Percentiles rank a stretch among this genome's conserved stretches.
phyloP scores from a whole-genome alignment of 2,888 invertebrate genomes.

The Formica aserva region DNA sequence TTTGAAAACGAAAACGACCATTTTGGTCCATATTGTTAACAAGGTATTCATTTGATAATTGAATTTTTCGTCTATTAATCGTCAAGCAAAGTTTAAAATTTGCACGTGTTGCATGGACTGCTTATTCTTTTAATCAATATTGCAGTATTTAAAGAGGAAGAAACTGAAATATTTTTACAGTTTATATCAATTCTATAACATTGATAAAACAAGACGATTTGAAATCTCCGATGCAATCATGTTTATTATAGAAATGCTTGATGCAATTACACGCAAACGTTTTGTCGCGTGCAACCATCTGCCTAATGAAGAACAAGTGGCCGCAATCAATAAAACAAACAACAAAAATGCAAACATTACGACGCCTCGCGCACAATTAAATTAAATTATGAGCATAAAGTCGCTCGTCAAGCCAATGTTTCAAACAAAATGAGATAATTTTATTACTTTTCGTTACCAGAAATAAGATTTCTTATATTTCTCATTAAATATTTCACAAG shows the following conservation, averaged over 20 bases:
- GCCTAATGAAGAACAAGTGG: conserved; percentile 73
- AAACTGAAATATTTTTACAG: not conserved
- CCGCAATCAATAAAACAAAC: conserved; percentile 71
- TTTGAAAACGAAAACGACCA: not conserved
- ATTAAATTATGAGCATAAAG: conserved; percentile 57
- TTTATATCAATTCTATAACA: not conserved
- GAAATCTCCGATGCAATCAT: not conserved
- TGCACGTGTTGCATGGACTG: not conserved
- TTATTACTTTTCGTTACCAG: not conserved
- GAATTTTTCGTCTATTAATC: not conserved
- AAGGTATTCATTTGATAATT: not conserved
- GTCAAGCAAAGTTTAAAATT: conserved; percentile 4
- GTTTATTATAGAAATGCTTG: not conserved
- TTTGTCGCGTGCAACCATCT: conserved; percentile 57
- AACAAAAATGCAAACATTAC: conserved; percentile 54
- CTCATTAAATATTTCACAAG: conserved; percentile 15
- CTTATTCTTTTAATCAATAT: not conserved
- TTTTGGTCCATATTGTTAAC: not conserved
- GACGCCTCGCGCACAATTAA: conserved; percentile 47
- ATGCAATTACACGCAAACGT: not conserved
- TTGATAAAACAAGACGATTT: not conserved
- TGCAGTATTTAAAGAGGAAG: not conserved
- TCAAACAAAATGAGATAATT: conserved; percentile 21
- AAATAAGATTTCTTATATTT: conserved; percentile 29
- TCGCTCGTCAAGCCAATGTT: conserved; percentile 21